Conservation (phyloP, 2,888 invertebrate species). For the Philereme transversata region DNA sequence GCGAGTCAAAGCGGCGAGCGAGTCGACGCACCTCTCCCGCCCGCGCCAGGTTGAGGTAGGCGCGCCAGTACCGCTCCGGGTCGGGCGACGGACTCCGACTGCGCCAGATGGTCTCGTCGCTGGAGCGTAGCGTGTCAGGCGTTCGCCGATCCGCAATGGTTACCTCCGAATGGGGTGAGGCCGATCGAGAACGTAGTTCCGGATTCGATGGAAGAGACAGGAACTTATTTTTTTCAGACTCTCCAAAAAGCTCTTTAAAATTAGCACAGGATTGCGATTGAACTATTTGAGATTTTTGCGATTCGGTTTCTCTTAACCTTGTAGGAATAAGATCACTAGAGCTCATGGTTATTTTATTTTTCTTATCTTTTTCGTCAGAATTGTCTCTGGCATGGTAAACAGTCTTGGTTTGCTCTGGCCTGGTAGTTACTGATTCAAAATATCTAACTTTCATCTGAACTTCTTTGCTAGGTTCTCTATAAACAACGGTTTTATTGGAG, state of each 20-base stretch:
- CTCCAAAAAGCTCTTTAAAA: constrained; percentile 92
- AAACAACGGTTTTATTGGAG: constrained; percentile 88
- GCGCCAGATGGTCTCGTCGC: constrained; percentile 87
- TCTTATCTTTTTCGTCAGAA: constrained; percentile 74
- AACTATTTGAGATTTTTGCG: constrained; percentile 62
- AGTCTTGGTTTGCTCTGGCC: constrained; percentile 72
- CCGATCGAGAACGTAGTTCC: constrained; percentile 75
- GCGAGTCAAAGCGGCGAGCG: constrained; percentile 90
- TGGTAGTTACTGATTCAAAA: constrained; percentile 88
- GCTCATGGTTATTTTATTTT: constrained; percentile 40
- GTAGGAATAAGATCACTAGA: constrained; percentile 21
- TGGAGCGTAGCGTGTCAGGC: constrained; percentile 83
- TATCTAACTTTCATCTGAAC: constrained; percentile 90
- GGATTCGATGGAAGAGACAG: constrained; percentile 79
- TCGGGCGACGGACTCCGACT: constrained; percentile 90
- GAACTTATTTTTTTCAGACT: constrained; percentile 85
- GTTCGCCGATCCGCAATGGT: constrained; percentile 73
- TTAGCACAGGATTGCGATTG: constrained; percentile 89
- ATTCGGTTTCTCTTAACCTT: constrained; percentile 48
- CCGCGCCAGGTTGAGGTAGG: constrained; percentile 88
- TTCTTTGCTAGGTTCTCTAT: constrained; percentile 84
- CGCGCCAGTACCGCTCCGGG: constrained; percentile 87
- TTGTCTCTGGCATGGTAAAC: constrained; percentile 82
- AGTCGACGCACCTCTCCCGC: constrained; percentile 91
- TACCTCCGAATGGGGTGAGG: constrained; percentile 81